phyloP scores from a whole-genome alignment of 1,140 invertebrate genomes.

The Dufourea novaeangliae region DNA sequence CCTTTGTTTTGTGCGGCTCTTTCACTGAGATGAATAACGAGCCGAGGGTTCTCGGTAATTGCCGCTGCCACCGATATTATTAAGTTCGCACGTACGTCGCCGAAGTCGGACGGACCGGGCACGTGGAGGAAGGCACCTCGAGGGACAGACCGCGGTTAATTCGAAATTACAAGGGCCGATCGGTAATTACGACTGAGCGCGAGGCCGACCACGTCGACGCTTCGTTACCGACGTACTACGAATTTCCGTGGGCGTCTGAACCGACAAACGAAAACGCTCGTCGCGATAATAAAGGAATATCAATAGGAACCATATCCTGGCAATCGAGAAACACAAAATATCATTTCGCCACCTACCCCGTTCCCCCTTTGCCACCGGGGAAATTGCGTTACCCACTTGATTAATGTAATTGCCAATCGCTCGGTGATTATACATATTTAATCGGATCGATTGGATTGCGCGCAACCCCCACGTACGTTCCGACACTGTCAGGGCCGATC shows the following conservation, averaged over 20 bases:
- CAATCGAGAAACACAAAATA: slow-evolving; percentile 36
- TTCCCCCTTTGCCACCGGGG: too few relatives aligned
- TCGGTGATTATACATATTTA: slow-evolving; percentile 45
- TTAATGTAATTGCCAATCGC: slow-evolving; percentile 47
- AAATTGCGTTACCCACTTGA: slow-evolving; percentile 43
- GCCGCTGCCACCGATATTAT: not conserved
- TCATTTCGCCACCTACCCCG: too few relatives aligned
- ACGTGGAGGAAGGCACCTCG: not conserved
- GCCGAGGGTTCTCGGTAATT: slow-evolving; percentile 6
- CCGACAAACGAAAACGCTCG: not conserved
- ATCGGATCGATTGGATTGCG: slow-evolving; percentile 39
- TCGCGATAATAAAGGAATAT: slow-evolving; percentile 29
- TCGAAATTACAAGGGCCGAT: slow-evolving; percentile 15
- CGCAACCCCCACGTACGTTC: not conserved
- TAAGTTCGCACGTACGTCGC: not conserved
- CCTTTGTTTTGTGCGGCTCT: not conserved
- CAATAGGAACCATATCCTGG: slow-evolving; percentile 34
- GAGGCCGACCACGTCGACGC: not conserved
- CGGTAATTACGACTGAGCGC: not conserved
- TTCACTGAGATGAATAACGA: not conserved
- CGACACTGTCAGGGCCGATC: not conserved
- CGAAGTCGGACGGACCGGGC: not conserved
- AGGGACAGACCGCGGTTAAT: slow-evolving; percentile 30
- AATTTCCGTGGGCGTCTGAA: not conserved
- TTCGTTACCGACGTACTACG: slow-evolving; percentile 16